Conservation (phyloP, 2,888 invertebrate genomes). For the Dryobota labecula region DNA sequence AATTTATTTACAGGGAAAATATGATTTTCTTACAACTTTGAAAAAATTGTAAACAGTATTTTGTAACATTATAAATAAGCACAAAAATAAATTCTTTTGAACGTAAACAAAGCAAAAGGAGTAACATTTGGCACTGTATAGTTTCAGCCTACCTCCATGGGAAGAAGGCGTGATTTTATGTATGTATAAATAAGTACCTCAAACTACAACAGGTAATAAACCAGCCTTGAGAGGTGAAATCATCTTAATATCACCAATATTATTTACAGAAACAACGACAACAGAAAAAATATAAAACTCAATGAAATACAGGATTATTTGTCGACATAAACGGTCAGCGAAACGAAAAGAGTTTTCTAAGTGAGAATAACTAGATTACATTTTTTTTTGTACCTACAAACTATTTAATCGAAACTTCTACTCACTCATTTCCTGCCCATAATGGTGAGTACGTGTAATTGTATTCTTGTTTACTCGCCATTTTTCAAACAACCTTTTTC, state of each 20-base stretch:
- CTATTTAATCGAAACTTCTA: not conserved
- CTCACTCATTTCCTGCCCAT: conserved; percentile 72
- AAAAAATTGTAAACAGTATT: not conserved
- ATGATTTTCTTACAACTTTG: not conserved
- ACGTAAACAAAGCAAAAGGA: too few relatives aligned
- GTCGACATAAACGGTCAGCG: not conserved
- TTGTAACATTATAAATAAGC: not conserved
- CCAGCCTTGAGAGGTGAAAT: conserved; percentile 20
- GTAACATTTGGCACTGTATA: too few relatives aligned
- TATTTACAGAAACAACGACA: too few relatives aligned
- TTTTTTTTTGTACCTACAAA: not conserved
- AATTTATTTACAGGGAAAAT: not conserved
- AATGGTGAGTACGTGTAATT: conserved; percentile 76
- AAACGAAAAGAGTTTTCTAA: not conserved
- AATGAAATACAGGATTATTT: not conserved
- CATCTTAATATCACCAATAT: not conserved
- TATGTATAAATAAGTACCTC: not conserved
- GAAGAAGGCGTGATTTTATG: too few relatives aligned
- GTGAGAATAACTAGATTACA: not conserved
- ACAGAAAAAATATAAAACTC: not conserved
- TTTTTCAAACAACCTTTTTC: conserved; percentile 21
- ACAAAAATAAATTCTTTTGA: too few relatives aligned
- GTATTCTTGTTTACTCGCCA: conserved; percentile 68
- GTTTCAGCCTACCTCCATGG: too few relatives aligned
- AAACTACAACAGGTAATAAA: not conserved